Evolutionary conservation across 2,113 vertebrate genomes (phyloP), one percentile per base, ranked within the genome.

Genomic region (Anoplopoma fimbria): DNA sequence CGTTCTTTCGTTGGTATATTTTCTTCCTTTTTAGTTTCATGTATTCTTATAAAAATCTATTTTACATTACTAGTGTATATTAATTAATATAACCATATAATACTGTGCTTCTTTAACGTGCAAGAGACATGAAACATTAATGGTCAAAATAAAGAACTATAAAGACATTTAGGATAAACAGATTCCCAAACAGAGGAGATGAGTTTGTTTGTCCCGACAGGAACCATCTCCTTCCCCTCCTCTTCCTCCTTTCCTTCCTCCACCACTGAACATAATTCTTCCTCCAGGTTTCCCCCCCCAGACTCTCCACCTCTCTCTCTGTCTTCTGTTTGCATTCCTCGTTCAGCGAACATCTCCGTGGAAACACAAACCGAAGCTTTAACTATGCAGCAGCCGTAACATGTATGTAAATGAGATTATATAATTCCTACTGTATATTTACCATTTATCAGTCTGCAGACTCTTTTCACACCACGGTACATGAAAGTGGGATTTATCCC

Each of bases 361-460:
- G 74, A 74, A 57, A 86, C 78, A 4, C 55, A 40, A 4, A 47
- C 38, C 3, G 45, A 64, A 69, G 27, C 65, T 38, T 2, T 4
- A 47, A 31, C 27, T 29, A 36, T 29, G 81, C 23, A 55, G 13
- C 38, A 25, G 51, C 49, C 31, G 49, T 69, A 57, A 51, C 74
- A 55, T 15, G 40, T 25, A 79, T 77, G 61, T 67, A 80, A 85
- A 80, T 87, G 1, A 78, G 55, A 60, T 42, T 58, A 69, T 27
- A 36, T 55, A 61, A 76, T 31, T 47, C 49, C 53, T 42, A 17
- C 60, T 58, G 53, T 71, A 74, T 23, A 53, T 77, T 25, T n/a
- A 70, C 25, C 6, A 38, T 17, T 29, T 38, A n/a, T n/a, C n/a
- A n/a, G n/a, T n/a, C n/a, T n/a, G n/a, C 34, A 13, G 51, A 36